These are phyloP conservation scores for Cremastobaeus sp. DNA, from an alignment of 2,888 invertebrate genomes.

Conservation along the genomic window DNA sequence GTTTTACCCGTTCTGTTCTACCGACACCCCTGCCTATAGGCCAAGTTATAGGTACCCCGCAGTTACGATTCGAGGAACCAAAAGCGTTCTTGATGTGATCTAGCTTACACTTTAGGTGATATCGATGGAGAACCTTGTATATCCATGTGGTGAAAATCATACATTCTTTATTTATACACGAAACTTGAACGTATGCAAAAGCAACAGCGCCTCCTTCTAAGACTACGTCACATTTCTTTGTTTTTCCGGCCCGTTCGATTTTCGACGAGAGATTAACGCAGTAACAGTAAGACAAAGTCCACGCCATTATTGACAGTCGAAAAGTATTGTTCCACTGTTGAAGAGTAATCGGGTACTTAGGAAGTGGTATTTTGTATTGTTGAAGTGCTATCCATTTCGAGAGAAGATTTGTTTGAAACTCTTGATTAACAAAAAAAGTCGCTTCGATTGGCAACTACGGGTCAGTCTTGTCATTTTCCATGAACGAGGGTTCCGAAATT, in stretches of 20 bases:
- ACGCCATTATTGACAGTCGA: slow-evolving; percentile 39
- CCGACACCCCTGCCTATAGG: slow-evolving; percentile 9
- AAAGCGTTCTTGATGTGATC: slow-evolving; percentile 24
- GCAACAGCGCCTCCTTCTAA: slow-evolving; percentile 22
- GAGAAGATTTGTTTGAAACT: slow-evolving; percentile 45
- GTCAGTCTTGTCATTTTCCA: slow-evolving; percentile 77
- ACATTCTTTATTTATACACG: slow-evolving; percentile 1
- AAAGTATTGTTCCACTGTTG: slow-evolving; percentile 61
- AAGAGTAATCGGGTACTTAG: slow-evolving; percentile 33
- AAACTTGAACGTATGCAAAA: neutral
- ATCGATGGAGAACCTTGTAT: slow-evolving; percentile 27
- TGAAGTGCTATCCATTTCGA: slow-evolving; percentile 65
- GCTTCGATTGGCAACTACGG: slow-evolving; percentile 72
- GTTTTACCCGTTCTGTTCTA: slow-evolving; percentile 21
- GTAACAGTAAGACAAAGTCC: neutral
- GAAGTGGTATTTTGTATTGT: slow-evolving; percentile 38
- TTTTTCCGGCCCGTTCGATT: slow-evolving; percentile 25
- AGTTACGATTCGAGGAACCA: slow-evolving; percentile 45
- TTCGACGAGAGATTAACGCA: neutral
- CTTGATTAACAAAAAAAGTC: slow-evolving; percentile 59
- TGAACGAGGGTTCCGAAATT: slow-evolving; percentile 43
- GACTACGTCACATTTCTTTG: slow-evolving; percentile 42
- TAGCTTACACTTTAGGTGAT: slow-evolving; percentile 38
- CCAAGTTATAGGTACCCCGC: slow-evolving; percentile 26
- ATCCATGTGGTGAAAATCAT: slow-evolving; percentile 35